Conservation (phyloP, 2,888 invertebrate genomes). For the Harpalus rufipes region DNA sequence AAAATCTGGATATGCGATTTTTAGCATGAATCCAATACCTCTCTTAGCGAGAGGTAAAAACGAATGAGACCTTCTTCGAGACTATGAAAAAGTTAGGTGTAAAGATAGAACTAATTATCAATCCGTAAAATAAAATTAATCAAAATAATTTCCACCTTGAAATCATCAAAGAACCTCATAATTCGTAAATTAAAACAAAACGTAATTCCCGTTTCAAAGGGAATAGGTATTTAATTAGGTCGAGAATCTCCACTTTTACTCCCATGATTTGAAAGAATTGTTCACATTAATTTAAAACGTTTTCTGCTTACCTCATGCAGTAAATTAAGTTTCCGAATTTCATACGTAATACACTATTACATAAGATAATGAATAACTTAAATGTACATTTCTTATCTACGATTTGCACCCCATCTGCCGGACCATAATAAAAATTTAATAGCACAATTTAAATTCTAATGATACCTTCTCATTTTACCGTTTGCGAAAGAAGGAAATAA, state of each 20-base stretch:
- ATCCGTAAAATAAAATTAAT: slow-evolving; percentile 20
- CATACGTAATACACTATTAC: too few species aligned
- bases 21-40: too few species aligned
- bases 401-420: not conserved
- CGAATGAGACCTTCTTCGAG: not conserved
- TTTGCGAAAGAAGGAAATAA: not conserved
- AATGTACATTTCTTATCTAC: not conserved
- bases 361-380: too few species aligned
- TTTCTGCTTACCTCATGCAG: too few species aligned
- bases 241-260: not conserved
- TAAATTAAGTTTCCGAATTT: too few species aligned
- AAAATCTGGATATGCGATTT: too few species aligned
- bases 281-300: too few species aligned
- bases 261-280: not conserved
- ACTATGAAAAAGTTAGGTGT: not conserved
- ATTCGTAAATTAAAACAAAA: slow-evolving; percentile 22
- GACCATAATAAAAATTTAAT: slow-evolving; percentile 12
- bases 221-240: slow-evolving; percentile 1
- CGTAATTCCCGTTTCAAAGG: not conserved
- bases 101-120: slow-evolving; percentile 5
- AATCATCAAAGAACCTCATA: slow-evolving; percentile 10
- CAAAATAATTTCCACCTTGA: slow-evolving; percentile 8
- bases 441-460: slow-evolving; percentile 22
- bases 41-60: too few species aligned
- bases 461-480: not conserved